Base-by-base conservation (phyloP, 2,888 invertebrate genomes). In the Stegana nigrithorax region DNA sequence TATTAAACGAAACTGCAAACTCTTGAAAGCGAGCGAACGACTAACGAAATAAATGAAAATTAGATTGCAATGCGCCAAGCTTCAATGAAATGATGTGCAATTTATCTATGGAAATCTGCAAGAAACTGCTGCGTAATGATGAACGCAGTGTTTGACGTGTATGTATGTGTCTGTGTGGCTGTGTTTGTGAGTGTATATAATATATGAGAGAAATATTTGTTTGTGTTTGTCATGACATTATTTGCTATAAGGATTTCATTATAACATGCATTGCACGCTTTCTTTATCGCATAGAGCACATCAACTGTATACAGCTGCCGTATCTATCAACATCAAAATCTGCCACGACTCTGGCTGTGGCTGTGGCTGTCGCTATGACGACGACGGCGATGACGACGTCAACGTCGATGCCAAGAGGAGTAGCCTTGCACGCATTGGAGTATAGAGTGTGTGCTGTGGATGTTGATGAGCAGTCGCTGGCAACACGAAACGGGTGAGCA, bases 211-310 rank as follows among this genome's bases (percentile, higher is more conserved):
- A n/a, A n/a, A n/a, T 63, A 51, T 59, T 27, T 55, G 32, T 39
- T 8, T 56, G 23, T 56, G 50, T n/a, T 29, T 21, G 44, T 53
- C 32, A 60, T 66, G 67, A 73, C 73, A 74, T 78, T 74, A 78
- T 76, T 73, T 72, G 76, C 74, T 74, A 69, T 78, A 73, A 76
- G 78, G 75, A 75, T 76, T 76, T 78, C 78, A 76, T 76, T 76
- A 76, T 73, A 76, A 73, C 76, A 72, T 76, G 75, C 73, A 76
- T 75, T 63, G 78, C 78, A 76, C 75, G 73, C 69, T 71, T 62
- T 68, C 73, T 74, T 79, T 79, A 77, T 77, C 79, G 64, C 72
- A 66, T n/a, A n/a, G 66, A 59, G 65, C 64, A 68, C 65, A 72
- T 66, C 69, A 68, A 72, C 58, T 58, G 17, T 26, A 51, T 25